Conservation (phyloP, 2,797 vertebrate species). For the Leucoraja ocellata region DNA sequence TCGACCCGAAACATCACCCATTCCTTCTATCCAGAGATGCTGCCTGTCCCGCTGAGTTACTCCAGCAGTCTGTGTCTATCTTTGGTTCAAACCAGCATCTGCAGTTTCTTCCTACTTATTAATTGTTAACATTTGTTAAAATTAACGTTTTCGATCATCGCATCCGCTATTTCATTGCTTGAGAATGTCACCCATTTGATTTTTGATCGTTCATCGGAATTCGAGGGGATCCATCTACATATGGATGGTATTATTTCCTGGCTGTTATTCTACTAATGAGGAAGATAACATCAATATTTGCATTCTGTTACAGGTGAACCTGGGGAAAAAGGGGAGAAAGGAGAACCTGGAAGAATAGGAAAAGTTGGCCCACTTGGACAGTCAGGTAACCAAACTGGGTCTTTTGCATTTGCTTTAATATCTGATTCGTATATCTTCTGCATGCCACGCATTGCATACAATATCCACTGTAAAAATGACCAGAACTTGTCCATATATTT, state of each 20-base stretch:
- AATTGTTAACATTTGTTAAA: neutral
- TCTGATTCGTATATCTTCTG: neutral
- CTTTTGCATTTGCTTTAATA: neutral
- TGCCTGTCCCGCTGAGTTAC: too few species aligned
- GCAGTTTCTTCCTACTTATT: too few species aligned
- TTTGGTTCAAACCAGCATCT: too few species aligned
- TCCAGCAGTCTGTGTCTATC: too few species aligned
- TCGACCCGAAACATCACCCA: too few species aligned
- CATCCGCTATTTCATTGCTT: neutral
- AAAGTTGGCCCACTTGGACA: slow-evolving; percentile 85
- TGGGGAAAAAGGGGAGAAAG: slow-evolving; percentile 88
- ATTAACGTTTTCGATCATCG: neutral
- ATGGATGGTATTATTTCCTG: neutral
- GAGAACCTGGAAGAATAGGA: slow-evolving; percentile 81
- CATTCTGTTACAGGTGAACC: slow-evolving; percentile 67
- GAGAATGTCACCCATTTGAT: neutral
- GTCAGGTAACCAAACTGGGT: slow-evolving; percentile 60
- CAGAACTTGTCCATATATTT: neutral
- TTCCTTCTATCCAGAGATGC: too few species aligned
- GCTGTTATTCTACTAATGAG: neutral
- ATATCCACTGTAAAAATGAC: neutral
- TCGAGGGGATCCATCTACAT: neutral
- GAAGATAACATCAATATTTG: neutral
- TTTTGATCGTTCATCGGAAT: neutral
- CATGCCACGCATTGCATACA: neutral